Percentiles rank a stretch among this genome's conserved stretches.
These are phyloP conservation scores for Idaea biselata DNA, from an alignment of 2,888 invertebrate species.

Conservation along the genomic window DNA sequence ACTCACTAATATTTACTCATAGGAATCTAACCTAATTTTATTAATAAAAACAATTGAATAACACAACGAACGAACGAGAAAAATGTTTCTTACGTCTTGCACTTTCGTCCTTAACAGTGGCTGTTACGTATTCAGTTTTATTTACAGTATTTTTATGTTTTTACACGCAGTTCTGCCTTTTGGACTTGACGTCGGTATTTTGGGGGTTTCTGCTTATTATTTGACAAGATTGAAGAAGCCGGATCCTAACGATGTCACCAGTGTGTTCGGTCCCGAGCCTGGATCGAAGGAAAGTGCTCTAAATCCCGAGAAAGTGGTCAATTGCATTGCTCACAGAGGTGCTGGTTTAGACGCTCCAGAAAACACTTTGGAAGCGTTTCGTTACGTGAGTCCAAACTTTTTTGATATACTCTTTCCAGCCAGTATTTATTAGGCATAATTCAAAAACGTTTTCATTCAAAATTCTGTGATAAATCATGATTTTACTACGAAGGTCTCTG, in stretches of 20 bases:
- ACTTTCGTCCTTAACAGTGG: constrained; percentile 46
- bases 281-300: constrained; percentile 62
- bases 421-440: constrained; percentile 7
- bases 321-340: constrained; percentile 87
- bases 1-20: constrained; percentile 54
- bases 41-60: constrained; percentile 31
- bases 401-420: constrained; percentile 12
- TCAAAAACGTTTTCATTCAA: not conserved
- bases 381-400: constrained; percentile 76
- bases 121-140: constrained; percentile 45
- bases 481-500: not conserved
- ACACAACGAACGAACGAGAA: constrained; percentile 54
- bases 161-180: constrained; percentile 66
- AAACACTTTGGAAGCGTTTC: constrained; percentile 87
- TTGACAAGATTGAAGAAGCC: constrained; percentile 62
- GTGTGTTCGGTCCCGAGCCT: constrained; percentile 80
- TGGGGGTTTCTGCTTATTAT: constrained; percentile 61
- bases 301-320: constrained; percentile 71
- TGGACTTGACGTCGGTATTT: constrained; percentile 61
- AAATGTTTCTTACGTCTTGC: constrained; percentile 58
- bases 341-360: constrained; percentile 89
- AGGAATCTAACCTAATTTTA: constrained; percentile 42
- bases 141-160: constrained; percentile 49
- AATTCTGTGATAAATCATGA: not conserved
- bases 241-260: constrained; percentile 55